A percentile compares a stretch with the other conserved stretches of the same genome.
phyloP scores from a whole-genome alignment of 2,113 vertebrate species.

The Propithecus coquereli region DNA sequence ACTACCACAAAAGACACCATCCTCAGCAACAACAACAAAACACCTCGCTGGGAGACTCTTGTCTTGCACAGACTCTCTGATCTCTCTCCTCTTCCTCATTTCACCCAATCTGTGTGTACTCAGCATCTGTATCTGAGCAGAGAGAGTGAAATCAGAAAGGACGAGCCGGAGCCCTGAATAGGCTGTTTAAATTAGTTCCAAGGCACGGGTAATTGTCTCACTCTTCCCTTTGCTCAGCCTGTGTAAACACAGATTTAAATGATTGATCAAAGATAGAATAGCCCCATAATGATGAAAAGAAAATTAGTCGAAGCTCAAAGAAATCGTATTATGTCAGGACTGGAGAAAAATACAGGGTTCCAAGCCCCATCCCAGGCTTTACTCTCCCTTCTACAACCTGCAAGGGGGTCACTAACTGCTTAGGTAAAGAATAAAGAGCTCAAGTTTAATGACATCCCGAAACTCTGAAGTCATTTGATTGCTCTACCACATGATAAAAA shows the following conservation, averaged over 20 bases:
- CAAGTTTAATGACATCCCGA: neutral
- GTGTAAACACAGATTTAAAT: constrained; percentile 71
- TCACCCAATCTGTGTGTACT: neutral
- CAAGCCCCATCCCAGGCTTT: neutral
- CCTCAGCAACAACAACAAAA: neutral
- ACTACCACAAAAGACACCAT: neutral
- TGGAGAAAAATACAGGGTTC: constrained; percentile 37
- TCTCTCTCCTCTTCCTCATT: neutral
- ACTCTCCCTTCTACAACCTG: neutral
- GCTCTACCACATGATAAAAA: neutral
- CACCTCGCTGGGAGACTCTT: neutral
- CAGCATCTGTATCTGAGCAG: constrained; percentile 24
- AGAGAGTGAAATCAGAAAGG: constrained; percentile 33
- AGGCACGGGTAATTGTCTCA: constrained; percentile 59
- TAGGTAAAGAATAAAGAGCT: neutral
- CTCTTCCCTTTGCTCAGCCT: constrained; percentile 45
- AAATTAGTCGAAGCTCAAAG: constrained; percentile 51
- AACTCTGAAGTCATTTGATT: neutral
- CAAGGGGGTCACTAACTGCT: neutral
- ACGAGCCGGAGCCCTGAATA: constrained; percentile 1
- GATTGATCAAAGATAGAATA: constrained; percentile 67
- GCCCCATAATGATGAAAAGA: constrained; percentile 51
- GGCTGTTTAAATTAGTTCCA: constrained; percentile 59
- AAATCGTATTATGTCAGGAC: constrained; percentile 31
- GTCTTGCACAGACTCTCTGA: neutral